Conservation (phyloP, 1,140 invertebrate species). For the Asobara japonica region DNA sequence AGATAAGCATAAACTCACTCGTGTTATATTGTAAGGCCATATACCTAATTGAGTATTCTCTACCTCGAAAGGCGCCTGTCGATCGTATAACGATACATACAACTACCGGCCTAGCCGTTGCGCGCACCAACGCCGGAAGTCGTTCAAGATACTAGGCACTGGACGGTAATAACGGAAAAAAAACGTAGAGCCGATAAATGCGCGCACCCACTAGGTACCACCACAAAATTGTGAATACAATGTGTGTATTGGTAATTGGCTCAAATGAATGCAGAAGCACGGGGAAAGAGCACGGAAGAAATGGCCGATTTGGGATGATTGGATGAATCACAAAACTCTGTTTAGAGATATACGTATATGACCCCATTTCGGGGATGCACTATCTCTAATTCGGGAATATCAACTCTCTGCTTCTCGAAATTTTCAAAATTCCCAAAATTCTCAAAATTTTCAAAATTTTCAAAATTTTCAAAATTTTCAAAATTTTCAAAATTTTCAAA, state of each 20-base stretch:
- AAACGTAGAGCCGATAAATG: conserved; percentile 58
- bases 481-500: too few species aligned
- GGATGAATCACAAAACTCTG: too few species aligned
- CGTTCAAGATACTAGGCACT: conserved; percentile 53
- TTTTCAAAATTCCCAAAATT: too few species aligned
- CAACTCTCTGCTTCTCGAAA: too few species aligned
- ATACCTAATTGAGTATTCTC: conserved; percentile 63
- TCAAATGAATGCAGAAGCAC: neutral
- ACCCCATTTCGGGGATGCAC: too few species aligned
- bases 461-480: too few species aligned
- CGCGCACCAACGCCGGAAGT: conserved; percentile 56
- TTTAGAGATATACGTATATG: too few species aligned
- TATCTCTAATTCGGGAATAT: too few species aligned
- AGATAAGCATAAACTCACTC: conserved; percentile 34
- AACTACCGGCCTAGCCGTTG: conserved; percentile 35
- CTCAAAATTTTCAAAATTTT: too few species aligned
- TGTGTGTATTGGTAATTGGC: conserved; percentile 9
- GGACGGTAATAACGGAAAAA: conserved; percentile 57
- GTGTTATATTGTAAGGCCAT: conserved; percentile 32
- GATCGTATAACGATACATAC: conserved; percentile 57
- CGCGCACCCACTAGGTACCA: conserved; percentile 25
- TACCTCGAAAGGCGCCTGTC: conserved; percentile 58
- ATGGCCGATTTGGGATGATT: conserved; percentile 34
- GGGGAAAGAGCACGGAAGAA: conserved; percentile 33
- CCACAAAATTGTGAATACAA: conserved; percentile 12